Conservation (phyloP, 2,888 invertebrate genomes). For the Drosophila neutralis region DNA sequence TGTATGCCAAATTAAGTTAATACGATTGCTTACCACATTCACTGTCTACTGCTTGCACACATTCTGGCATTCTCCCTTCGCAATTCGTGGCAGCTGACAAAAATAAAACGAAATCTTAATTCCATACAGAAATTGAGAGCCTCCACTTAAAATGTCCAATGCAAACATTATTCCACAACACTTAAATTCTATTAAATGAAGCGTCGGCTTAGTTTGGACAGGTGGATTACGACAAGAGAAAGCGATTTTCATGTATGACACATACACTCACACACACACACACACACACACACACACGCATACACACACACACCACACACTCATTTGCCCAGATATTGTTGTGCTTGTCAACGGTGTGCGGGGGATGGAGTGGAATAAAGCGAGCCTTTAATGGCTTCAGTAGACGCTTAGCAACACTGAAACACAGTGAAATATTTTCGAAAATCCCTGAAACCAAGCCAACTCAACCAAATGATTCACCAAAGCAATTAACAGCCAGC, state of each 20-base stretch:
- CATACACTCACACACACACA: background rate
- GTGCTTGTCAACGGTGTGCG: background rate
- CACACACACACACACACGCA: no score
- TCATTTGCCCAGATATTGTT: background rate
- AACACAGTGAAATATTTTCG: conserved; percentile 1
- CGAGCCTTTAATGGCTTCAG: conserved; percentile 15
- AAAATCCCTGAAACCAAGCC: conserved; percentile 3
- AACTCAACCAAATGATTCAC: conserved; percentile 52
- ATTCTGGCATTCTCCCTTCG: background rate
- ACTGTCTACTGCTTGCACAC: background rate
- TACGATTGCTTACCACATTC: background rate
- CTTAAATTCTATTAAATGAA: background rate
- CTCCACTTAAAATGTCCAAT: conserved; percentile 3
- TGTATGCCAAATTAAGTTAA: background rate
- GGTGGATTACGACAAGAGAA: conserved; percentile 3
- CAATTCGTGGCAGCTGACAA: background rate
- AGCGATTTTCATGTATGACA: background rate
- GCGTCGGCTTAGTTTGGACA: background rate
- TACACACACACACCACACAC: background rate
- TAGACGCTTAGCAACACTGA: conserved; percentile 22
- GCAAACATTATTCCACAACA: background rate
- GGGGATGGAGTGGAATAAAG: background rate
- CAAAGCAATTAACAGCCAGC: conserved; percentile 54
- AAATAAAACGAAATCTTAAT: background rate
- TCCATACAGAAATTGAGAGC: background rate